Percentiles rank a stretch among this genome's conserved stretches.
phyloP scores from a whole-genome alignment of 2,888 invertebrate genomes.

The Tenthredo notha region DNA sequence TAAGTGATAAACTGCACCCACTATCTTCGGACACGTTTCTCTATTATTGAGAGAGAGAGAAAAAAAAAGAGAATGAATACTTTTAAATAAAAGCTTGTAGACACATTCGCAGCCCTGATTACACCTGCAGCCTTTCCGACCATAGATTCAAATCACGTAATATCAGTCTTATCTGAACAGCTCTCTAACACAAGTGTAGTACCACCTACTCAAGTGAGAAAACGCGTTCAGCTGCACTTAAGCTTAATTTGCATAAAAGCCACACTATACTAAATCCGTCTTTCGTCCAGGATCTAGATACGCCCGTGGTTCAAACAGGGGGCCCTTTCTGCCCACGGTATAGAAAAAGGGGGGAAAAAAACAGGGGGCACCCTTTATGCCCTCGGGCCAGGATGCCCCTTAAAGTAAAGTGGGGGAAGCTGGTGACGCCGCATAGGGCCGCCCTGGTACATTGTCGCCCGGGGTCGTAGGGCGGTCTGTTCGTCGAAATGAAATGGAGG shows the following conservation, averaged over 20 bases:
- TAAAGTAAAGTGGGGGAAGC: slow-evolving; percentile 21
- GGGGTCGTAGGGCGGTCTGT: slow-evolving; percentile 62
- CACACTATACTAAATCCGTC: background rate
- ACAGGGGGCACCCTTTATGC: slow-evolving; percentile 30
- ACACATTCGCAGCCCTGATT: background rate
- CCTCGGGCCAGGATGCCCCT: slow-evolving; percentile 20
- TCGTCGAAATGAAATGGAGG: slow-evolving; percentile 65
- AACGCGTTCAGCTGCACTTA: slow-evolving; percentile 10
- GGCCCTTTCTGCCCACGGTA: background rate
- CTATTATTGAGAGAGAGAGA: background rate
- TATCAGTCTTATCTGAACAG: slow-evolving; percentile 6
- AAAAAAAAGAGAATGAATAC: background rate
- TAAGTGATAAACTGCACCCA: background rate
- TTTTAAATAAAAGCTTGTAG: background rate
- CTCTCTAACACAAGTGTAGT: background rate
- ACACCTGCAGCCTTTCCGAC: background rate
- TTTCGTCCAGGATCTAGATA: slow-evolving; percentile 4
- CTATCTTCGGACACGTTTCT: background rate
- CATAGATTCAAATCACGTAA: background rate
- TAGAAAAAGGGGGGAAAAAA: too few species aligned
- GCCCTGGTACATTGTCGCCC: slow-evolving; percentile 51
- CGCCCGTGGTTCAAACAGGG: slow-evolving; percentile 6
- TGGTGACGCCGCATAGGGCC: slow-evolving; percentile 43
- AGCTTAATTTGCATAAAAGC: slow-evolving; percentile 20
- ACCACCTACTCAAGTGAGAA: slow-evolving; percentile 9